Percentiles rank a stretch among this genome's conserved stretches.
Evolutionary conservation across 2,888 invertebrate genomes (phyloP).

Genomic region (Lasioglossum figueresi): DNA sequence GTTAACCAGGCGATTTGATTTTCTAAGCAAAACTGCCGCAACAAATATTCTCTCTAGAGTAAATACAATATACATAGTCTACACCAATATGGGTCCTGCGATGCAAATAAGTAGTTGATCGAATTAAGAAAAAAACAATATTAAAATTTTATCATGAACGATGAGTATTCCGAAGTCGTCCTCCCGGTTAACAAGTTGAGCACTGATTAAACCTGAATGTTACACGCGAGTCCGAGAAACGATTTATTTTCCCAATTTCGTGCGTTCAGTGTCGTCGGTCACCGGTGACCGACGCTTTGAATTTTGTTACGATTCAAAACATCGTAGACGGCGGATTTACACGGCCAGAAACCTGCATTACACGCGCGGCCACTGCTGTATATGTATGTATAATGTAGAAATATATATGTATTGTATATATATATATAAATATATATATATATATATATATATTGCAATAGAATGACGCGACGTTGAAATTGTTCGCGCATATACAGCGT

Average conservation of each 20-base stretch:
- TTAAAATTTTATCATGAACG: background rate
- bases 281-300: background rate
- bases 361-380: conserved; percentile 38
- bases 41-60: background rate
- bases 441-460: conserved; percentile 55
- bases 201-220: background rate
- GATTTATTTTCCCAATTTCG: background rate
- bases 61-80: background rate
- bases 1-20: background rate
- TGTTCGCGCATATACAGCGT: conserved; percentile 20
- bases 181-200: background rate
- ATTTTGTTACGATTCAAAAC: background rate
- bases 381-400: conserved; percentile 45
- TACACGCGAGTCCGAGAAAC: background rate
- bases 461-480: conserved; percentile 39
- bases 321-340: conserved; percentile 25
- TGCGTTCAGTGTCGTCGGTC: background rate
- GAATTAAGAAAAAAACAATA: background rate
- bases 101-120: background rate
- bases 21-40: background rate
- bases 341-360: conserved; percentile 40
- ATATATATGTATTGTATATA: conserved; percentile 42
- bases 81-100: conserved; percentile 1
- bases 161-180: background rate
- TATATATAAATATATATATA: conserved; percentile 22